Base-by-base conservation (phyloP, 92 coral and sea anemone genomes). In the Desmophyllum pertusum region DNA sequence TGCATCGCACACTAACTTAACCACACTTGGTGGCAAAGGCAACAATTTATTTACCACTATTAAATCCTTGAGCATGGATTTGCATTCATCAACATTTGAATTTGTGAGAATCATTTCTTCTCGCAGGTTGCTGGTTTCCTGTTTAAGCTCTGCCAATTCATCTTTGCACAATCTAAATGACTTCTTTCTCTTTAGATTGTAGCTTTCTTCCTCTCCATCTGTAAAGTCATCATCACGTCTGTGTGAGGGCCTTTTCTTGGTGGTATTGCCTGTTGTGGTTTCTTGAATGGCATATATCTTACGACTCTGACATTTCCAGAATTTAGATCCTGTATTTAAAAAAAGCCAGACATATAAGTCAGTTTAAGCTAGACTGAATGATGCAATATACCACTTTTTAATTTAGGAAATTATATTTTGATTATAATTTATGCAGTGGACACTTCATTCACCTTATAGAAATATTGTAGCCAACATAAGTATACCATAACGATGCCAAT, bases 1-100 rank as follows among this genome's bases (percentile, higher is more conserved):
- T n/a, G 77, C 81, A 74, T 87, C 90, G 9, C 76, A 53, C 13
- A 81, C 83, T 11, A 87, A 13, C 81, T 74, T 81, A 14, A 87
- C 46, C 0, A 81, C 69, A 71, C 66, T 62, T 1, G 57, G 82
- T 25, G 90, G 85, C 7, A 87, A 27, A 15, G 85, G 81, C 10
- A 73, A 30, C 15, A 70, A 40, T 61, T 55, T 57, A 48, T 63
- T 73, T 27, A 80, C 86, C 25, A 59, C 76, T 23, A 76, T 79
- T 55, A 87, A 27, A 21, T 81, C 82, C 31, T 45, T 62, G 21
- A 81, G n/a, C 82, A 74, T 72, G 4, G 67, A 63, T 39, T 69
- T 65, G 10, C 63, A 79, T 71, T 63, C 74, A 13, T 79, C 81
- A 27, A 65, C 63, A 36, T 46, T 39, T 41, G 89, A 77, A 18